Percentiles rank a stretch among this genome's conserved stretches.
phyloP scores from a whole-genome alignment of 2,113 vertebrate genomes.

The Formicarius rufipectus region DNA sequence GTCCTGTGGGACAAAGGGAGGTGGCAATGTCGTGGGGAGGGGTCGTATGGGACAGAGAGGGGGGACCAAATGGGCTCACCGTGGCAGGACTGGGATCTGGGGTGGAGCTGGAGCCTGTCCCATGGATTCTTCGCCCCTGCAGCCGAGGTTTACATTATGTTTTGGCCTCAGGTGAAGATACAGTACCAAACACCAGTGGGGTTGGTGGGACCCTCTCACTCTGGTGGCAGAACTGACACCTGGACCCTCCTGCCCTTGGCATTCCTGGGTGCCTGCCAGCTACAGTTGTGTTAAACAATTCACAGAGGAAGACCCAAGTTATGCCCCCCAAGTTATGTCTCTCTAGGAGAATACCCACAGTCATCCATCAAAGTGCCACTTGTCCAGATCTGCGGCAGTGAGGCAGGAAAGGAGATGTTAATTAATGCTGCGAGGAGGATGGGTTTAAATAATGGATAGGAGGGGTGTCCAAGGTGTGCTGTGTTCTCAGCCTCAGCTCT shows the following conservation, averaged over 20 bases:
- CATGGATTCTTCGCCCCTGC: neutral
- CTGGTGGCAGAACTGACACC: neutral
- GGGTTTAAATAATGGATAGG: neutral
- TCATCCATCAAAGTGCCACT: neutral
- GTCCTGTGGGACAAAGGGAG: neutral
- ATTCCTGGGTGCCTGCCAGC: neutral
- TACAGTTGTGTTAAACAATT: neutral
- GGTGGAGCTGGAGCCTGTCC: neutral
- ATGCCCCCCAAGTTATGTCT: neutral
- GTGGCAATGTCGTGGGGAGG: neutral
- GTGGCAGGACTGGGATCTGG: neutral
- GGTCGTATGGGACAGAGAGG: neutral
- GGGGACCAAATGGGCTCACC: neutral
- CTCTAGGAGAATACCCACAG: neutral
- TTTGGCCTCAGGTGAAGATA: neutral
- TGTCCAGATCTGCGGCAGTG: neutral
- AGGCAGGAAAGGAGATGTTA: neutral
- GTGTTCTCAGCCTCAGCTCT: neutral
- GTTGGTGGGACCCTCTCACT: neutral
- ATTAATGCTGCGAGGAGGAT: neutral
- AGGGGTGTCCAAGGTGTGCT: neutral
- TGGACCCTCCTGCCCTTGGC: neutral
- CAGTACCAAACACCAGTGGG: neutral
- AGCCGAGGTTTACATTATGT: rapidly evolving
- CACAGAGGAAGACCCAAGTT: neutral